Percentiles rank a stretch among this genome's conserved stretches.
phyloP scores from a whole-genome alignment of 2,797 vertebrate species.

The Periparus ater region DNA sequence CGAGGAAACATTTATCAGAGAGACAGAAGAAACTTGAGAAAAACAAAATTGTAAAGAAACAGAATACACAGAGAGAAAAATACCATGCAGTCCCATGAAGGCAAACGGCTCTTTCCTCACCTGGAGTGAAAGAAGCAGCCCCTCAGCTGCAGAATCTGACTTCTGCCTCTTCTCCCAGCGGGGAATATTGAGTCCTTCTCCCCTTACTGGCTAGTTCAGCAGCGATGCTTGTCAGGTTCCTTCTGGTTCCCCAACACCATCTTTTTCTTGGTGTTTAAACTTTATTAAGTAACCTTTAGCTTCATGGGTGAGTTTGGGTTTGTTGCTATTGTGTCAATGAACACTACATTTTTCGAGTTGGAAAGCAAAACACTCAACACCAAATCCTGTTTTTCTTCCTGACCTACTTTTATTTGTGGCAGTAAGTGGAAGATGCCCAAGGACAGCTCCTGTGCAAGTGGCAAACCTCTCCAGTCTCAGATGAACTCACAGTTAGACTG shows the following conservation, averaged over 20 bases:
- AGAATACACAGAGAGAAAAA: background rate
- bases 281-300: background rate
- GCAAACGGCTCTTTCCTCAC: background rate
- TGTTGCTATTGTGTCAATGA: background rate
- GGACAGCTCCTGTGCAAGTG: background rate
- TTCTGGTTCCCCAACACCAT: background rate
- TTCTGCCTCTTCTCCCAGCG: background rate
- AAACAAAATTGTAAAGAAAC: background rate
- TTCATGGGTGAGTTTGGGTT: background rate
- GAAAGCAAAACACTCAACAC: background rate
- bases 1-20: background rate
- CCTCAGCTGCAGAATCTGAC: background rate
- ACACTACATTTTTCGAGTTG: background rate
- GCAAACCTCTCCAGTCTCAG: background rate
- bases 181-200: background rate
- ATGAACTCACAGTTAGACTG: background rate
- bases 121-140: background rate
- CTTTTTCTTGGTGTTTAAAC: background rate
- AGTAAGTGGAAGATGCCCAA: background rate
- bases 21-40: background rate
- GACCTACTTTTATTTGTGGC: background rate
- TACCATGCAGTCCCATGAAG: background rate
- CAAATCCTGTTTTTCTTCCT: background rate
- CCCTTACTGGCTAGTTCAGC: background rate
- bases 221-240: background rate